Evolutionary conservation across 1,140 invertebrate species (phyloP).

Genomic region (Magallana ariakensis): DNA sequence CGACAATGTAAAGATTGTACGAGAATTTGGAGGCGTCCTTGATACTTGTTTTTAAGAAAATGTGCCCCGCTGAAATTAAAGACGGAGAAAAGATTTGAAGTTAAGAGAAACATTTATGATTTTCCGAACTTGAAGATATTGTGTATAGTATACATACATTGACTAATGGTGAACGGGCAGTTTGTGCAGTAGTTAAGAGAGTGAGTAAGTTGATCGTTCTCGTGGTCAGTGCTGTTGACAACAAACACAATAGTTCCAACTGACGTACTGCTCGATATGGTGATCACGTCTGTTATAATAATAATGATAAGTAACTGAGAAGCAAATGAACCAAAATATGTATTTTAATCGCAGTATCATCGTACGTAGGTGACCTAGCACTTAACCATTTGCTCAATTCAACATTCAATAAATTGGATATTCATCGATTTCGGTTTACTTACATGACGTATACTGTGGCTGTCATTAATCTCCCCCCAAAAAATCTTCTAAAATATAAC

Average conservation of each 20-base stretch:
- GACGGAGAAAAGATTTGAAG: not conserved
- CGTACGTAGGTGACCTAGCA: no score
- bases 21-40: not conserved
- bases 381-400: not conserved
- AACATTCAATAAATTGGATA: no score
- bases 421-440: no score
- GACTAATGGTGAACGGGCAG: conserved; percentile 10
- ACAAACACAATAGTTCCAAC: conserved; percentile 11
- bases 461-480: no score
- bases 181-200: not conserved
- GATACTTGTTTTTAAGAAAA: conserved; percentile 14
- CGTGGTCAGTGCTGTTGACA: conserved; percentile 3
- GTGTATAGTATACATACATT: not conserved
- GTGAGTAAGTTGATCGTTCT: not conserved
- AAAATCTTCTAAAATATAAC: no score
- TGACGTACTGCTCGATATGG: not conserved
- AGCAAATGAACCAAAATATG: no score
- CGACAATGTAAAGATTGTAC: conserved; percentile 5
- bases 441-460: no score
- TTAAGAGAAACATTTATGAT: no score
- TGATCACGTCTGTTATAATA: conserved; percentile 8
- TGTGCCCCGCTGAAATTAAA: conserved; percentile 22
- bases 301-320: not conserved
- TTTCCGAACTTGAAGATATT: no score
- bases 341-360: no score